phyloP scores from a whole-genome alignment of 2,113 vertebrate genomes.

The Chloroceryle aenea region DNA sequence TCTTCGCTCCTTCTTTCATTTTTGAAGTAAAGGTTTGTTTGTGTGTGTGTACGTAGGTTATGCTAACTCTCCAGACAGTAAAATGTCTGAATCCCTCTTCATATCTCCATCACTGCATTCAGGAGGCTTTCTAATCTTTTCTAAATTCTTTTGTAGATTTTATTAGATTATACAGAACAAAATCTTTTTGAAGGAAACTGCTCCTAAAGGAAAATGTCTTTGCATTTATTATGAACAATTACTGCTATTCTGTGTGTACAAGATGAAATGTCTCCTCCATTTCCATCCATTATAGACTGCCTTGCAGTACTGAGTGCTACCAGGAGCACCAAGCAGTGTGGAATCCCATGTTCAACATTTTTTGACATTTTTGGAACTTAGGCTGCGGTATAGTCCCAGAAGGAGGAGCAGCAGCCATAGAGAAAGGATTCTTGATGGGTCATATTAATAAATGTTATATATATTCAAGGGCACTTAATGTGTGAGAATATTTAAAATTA shows the following conservation, averaged over 20 bases:
- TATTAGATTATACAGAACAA: neutral
- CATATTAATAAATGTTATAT: neutral
- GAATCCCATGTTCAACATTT: neutral
- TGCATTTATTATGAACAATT: constrained; percentile 7
- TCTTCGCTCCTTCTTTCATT: neutral
- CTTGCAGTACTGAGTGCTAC: rapidly evolving
- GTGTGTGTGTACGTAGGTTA: neutral
- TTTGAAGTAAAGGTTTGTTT: neutral
- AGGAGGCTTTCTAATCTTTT: neutral
- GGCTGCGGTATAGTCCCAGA: neutral
- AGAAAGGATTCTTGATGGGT: neutral
- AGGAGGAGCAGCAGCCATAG: neutral
- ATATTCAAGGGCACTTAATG: neutral
- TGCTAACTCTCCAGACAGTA: neutral
- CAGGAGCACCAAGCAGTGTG: rapidly evolving
- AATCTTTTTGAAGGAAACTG: neutral
- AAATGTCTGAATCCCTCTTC: neutral
- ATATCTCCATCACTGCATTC: neutral
- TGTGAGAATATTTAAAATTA: neutral
- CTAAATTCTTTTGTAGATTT: neutral
- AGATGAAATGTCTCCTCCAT: neutral
- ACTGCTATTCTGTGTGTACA: neutral
- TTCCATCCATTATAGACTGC: neutral
- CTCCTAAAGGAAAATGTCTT: neutral
- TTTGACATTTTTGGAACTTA: neutral